Evolutionary conservation across 2,888 invertebrate species (phyloP), one percentile per base, ranked within the genome.

Genomic region (Tolmerus cingulatus): DNA sequence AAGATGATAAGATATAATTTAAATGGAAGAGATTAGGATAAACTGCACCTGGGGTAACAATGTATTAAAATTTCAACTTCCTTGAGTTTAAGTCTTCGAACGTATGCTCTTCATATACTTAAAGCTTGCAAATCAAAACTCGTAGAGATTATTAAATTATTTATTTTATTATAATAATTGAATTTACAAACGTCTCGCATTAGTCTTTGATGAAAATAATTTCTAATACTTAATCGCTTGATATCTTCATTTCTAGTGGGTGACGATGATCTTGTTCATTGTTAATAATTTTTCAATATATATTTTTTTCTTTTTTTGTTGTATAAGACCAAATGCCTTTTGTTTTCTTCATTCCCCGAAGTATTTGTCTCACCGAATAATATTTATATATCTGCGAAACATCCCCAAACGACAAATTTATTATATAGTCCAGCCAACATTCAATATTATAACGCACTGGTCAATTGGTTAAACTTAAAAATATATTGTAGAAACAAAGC

Each of bases 161-260:
- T 76, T 76, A 76, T 76, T 76, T 76, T 37, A 40, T 76, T 37
- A 40, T 76, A 76, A 16, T 19, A 76, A 16, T 19, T 76, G 76
- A 76, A 76, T 76, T 76, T 76, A 76, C 76, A 76, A 76, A 76
- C 76, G 34, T 12, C 34, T 76, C 40, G 27, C 34, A 34, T 76
- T 51, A 51, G 51, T 51, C 51, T 51, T 76, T 40, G 76, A 76
- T 76, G 66, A 76, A 76, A 76, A 76, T 76, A 76, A 40, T 76
- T 14, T 76, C 76, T 66, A 66, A 23, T 66, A 66, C 66, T 66
- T 66, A 51, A 51, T 51, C 51, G 66, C 27, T 66, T 66, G 66
- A 66, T 66, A 66, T 66, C 12, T 66, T 23, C 66, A 55, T 66
- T 9, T 66, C 27, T 66, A 66, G 66, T 66, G 66, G 55, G 12